Base-by-base conservation (phyloP, 2,113 vertebrate genomes). In the Cottus gobio region DNA sequence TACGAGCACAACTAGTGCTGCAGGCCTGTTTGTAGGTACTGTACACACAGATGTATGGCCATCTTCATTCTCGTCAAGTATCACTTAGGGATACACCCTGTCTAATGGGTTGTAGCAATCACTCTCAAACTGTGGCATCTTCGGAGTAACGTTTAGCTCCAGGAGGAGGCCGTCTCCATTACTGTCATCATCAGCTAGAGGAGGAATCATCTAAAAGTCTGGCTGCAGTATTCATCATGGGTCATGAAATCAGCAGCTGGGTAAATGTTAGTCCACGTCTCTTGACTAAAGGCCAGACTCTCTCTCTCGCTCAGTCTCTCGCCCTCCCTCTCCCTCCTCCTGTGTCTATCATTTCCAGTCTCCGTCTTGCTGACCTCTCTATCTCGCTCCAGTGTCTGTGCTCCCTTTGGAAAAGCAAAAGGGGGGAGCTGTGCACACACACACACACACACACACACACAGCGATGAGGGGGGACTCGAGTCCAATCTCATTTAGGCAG, bases 11-110 rank as follows among this genome's bases (percentile, higher is more conserved):
- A 79, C 77, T 56, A 75, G 50, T 80, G 83, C 92, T 90, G 63
- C 79, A 91, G 90, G 90, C 85, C 83, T 86, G 80, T 87, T 88
- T 90, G 84, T 82, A 84, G 84, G 75, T 62, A 68, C 57, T 46
- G 60, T 86, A 76, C 60, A 86, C 86, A 86, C 91, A 89, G 85
- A 91, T 85, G 88, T 85, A 82, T 64, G 71, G 81, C 80, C 82
- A 80, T 89, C 87, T 83, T 87, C 83, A 67, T 85, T 86, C 64
- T 88, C 80, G 88, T 90, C 82, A 91, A 90, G 86, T 85, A 87
- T 91, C 89, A 88, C 91, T 91, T 60, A 80, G 85, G 87, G 87
- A 91, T 80, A 79, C 74, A 83, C 79, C 84, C 63, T 81, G 78
- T 88, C 56, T 89, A 88, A 94, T 88, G 75, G 76, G 75, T 76